Evolutionary conservation across 1,140 invertebrate genomes (phyloP), one percentile per base, ranked within the genome.

Genomic region (Hylaeus volcanicus): DNA sequence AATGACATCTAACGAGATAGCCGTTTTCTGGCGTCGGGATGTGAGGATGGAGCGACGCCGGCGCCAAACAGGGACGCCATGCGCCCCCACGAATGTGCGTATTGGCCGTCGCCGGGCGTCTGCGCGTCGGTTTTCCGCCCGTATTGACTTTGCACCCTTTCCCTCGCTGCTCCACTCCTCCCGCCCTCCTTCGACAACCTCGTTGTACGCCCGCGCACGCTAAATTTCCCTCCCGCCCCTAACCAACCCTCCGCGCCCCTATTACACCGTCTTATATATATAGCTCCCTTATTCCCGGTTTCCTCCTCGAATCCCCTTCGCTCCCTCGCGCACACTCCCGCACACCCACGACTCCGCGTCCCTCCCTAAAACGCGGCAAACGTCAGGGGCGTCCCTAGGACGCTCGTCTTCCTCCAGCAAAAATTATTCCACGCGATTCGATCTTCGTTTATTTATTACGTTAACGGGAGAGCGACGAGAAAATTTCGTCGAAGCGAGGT

Each of bases 101-200:
- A 92, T 92, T 91, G 91, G 90, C 81, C 79, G 81, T 69, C 74
- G 45, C 65, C 55, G 53, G 53, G 91, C 87, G 90, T 89, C 87
- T 91, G 92, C 92, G 92, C 88, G 26, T 26, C 26, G 75, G 69
- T 79, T 69, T 61, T 11, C 37, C 79, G 80, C 64, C 82, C 86
- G 91, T 93, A 93, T 93, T 92, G 92, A 93, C 92, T 93, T 92
- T 92, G 82, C 86, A 78, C 66, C 80, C 75, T 58, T 65, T 58
- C 43, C 79, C 73, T 12, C 15, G 39, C 45, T 64, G 4, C 58
- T 15, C 45, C 39, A n/a, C 26, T 48, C 8, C 80, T 45, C n/a
- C 45, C 73, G 26, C 41, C 56, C 9, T 72, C 45, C 14, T 43
- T 41, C 39, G n/a, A 45, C 39, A 14, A 9, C 66, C 48, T 64